These are phyloP conservation scores for Opisthocomus hoazin DNA, from an alignment of 2,113 vertebrate genomes.

Conservation along the genomic window DNA sequence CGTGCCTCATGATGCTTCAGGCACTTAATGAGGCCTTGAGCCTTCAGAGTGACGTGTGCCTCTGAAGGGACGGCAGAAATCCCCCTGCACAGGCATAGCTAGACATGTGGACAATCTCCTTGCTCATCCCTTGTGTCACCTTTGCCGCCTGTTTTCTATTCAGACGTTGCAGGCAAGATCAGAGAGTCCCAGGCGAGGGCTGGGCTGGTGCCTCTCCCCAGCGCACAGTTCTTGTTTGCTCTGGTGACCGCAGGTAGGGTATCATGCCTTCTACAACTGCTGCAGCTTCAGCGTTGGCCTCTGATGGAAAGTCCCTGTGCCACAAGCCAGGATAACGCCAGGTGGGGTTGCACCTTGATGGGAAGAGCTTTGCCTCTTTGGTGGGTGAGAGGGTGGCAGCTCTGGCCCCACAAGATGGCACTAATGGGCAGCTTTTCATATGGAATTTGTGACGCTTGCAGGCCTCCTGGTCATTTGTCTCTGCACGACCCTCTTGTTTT, in stretches of 20 bases:
- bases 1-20: background rate
- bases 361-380: background rate
- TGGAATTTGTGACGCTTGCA: background rate
- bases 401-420: constrained; percentile 47
- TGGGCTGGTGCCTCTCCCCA: background rate
- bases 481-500: fast-evolving
- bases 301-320: background rate
- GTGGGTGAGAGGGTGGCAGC: background rate
- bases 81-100: background rate
- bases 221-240: background rate
- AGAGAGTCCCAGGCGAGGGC: background rate
- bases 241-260: fast-evolving
- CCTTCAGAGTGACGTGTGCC: background rate
- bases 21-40: background rate
- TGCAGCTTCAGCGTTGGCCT: background rate
- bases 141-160: background rate
- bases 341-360: background rate
- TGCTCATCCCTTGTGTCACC: background rate
- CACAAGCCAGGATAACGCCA: background rate
- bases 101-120: background rate
- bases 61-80: background rate
- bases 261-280: background rate
- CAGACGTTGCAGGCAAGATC: background rate
- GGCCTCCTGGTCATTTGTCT: background rate
- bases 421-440: constrained; percentile 8